Evolutionary conservation across 2,888 invertebrate species (phyloP).

Genomic region (Aleiodes testaceus): DNA sequence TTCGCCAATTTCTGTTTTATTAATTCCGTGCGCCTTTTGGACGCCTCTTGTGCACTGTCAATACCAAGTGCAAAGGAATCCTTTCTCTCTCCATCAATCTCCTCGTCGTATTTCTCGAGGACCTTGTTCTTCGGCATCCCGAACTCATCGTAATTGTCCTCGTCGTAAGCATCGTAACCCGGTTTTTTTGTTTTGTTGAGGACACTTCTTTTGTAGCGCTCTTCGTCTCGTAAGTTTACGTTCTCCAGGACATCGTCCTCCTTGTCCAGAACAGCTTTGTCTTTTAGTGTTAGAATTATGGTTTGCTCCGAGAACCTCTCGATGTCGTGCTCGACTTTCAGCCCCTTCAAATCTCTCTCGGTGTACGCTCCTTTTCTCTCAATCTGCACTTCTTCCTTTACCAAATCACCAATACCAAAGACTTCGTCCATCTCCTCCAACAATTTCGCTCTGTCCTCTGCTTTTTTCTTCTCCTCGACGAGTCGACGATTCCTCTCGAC

Average conservation of each 20-base stretch:
- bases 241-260: constrained; percentile 92
- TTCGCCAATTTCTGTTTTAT: constrained; percentile 77
- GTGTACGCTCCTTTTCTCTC: constrained; percentile 79
- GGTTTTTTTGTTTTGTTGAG: constrained; percentile 88
- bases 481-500: constrained; percentile 85
- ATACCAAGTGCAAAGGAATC: constrained; percentile 86
- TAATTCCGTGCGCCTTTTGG: constrained; percentile 73
- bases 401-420: constrained; percentile 90
- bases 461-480: constrained; percentile 86
- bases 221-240: constrained; percentile 89
- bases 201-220: constrained; percentile 85
- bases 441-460: constrained; percentile 91
- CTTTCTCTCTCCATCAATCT: constrained; percentile 84
- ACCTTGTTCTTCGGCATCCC: constrained; percentile 80
- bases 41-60: constrained; percentile 76
- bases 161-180: constrained; percentile 91
- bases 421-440: constrained; percentile 96
- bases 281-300: constrained; percentile 93
- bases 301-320: constrained; percentile 81
- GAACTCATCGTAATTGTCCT: constrained; percentile 82
- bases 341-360: constrained; percentile 83
- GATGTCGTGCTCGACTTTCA: constrained; percentile 90
- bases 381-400: constrained; percentile 83
- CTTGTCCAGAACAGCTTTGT: constrained; percentile 91
- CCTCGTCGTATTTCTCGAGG: constrained; percentile 95